phyloP scores from a whole-genome alignment of 2,888 invertebrate species.

The Glaucopsyche alexis region DNA sequence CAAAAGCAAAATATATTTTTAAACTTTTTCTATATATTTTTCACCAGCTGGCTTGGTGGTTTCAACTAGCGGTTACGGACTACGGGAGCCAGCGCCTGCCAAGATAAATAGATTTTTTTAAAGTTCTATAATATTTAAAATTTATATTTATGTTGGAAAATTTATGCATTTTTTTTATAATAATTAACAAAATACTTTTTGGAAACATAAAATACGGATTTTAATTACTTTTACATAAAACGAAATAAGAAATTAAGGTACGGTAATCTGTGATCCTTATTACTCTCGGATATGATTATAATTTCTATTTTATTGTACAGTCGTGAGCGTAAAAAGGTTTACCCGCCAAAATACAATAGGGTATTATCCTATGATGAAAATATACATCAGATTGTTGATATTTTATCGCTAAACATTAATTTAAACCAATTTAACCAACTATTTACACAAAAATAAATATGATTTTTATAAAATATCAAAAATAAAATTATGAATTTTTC shows the following conservation, averaged over 20 bases:
- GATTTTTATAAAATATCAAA: too few species aligned
- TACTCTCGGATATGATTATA: slow-evolving; percentile 11
- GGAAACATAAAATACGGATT: neutral
- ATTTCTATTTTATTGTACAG: slow-evolving; percentile 21
- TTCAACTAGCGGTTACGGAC: neutral
- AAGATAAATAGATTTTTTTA: neutral
- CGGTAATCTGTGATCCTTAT: slow-evolving; percentile 15
- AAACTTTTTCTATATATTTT: neutral
- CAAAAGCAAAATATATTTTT: neutral
- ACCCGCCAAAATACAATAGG: neutral
- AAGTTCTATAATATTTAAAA: too few species aligned
- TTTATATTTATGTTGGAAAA: too few species aligned
- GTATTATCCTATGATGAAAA: too few species aligned
- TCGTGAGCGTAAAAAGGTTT: neutral
- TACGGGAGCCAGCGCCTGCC: neutral
- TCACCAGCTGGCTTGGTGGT: slow-evolving; percentile 11
- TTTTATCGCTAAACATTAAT: too few species aligned
- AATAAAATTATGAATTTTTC: too few species aligned
- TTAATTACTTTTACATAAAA: slow-evolving; percentile 8
- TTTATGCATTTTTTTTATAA: neutral
- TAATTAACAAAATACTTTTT: neutral
- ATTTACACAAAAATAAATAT: too few species aligned
- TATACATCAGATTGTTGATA: too few species aligned
- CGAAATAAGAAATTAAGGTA: slow-evolving; percentile 19
- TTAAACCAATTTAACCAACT: too few species aligned